Base-by-base conservation (phyloP, 2,113 vertebrate genomes). In the Picathartes gymnocephalus region DNA sequence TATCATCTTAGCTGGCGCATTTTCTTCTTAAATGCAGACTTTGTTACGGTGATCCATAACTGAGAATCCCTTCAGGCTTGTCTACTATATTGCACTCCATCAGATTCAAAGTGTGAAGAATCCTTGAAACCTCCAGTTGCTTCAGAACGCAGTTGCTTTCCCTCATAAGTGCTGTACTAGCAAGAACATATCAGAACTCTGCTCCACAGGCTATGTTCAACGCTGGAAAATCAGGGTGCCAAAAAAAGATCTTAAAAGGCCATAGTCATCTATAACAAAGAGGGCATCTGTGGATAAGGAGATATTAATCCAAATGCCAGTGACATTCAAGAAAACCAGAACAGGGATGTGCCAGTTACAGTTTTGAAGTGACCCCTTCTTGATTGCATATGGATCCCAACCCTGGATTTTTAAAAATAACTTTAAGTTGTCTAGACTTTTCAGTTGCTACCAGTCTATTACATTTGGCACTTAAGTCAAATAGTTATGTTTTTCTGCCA, bases 51-150 rank as follows among this genome's bases (percentile, higher is more conserved):
- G 90, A 93, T 95, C 94, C 92, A 95, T 90, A 91, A 88, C 92
- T 68, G 88, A 92, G 85, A 96, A 95, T 80, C 90, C 95, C 93
- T 97, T 88, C 88, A 95, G 96, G 96, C 92, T 97, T 93, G 94
- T 94, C 94, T 95, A 88, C 69, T 94, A 81, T 81, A 70, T 65
- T 96, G 79, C 85, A 86, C 74, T 91, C 74, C 83, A 90, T 90
- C 91, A 92, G 77, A 94, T 92, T 95, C 66, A 65, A 95, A 96
- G 91, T 90, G 87, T 92, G 90, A 97, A 94, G 86, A 94, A 90
- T 91, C 86, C 79, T 85, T 91, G 74, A 94, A 97, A 94, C 44
- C 84, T 88, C 50, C 53, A 65, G 62, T 77, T 96, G 72, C 87
- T 89, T 82, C 80, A 91, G 89, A 94, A 91, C 54, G 44, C 27